phyloP scores from a whole-genome alignment of 2,888 invertebrate genomes.

The Kryphioiulus occultus region DNA sequence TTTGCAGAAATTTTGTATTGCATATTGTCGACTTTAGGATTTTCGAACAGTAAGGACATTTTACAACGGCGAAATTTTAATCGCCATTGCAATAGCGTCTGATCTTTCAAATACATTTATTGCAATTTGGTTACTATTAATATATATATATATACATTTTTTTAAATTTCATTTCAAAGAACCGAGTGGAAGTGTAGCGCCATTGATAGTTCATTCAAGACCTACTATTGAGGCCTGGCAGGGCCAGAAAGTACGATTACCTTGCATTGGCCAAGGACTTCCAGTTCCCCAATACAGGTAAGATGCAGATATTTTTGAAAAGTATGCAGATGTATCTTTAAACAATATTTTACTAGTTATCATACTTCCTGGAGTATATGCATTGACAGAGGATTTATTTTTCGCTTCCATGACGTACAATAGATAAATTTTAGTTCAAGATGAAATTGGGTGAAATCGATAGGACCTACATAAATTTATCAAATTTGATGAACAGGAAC shows the following conservation, averaged over 20 bases:
- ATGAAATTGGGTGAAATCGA: no score
- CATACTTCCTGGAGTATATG: no score
- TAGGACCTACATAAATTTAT: no score
- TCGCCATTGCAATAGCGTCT: not conserved
- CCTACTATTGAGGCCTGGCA: conserved; percentile 51
- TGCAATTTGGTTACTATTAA: not conserved
- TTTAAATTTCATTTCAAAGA: conserved; percentile 46
- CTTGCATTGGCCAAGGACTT: conserved; percentile 54
- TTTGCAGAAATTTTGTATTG: no score
- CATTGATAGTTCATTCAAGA: conserved; percentile 52
- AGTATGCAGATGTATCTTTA: not conserved
- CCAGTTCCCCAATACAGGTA: conserved; percentile 54
- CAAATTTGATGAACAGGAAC: no score
- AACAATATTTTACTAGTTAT: not conserved
- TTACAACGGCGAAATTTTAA: not conserved
- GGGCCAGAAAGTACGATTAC: conserved; percentile 52
- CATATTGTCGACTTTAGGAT: no score
- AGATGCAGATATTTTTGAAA: not conserved
- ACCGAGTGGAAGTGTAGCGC: conserved; percentile 53
- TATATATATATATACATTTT: not conserved
- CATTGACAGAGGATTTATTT: no score
- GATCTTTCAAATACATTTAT: not conserved
- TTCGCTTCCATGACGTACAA: no score
- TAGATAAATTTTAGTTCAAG: no score
- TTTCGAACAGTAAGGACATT: no score